Evolutionary conservation across 2,888 invertebrate species (phyloP), one percentile per base, ranked within the genome.

Genomic region (Mechanitis mazaeus): DNA sequence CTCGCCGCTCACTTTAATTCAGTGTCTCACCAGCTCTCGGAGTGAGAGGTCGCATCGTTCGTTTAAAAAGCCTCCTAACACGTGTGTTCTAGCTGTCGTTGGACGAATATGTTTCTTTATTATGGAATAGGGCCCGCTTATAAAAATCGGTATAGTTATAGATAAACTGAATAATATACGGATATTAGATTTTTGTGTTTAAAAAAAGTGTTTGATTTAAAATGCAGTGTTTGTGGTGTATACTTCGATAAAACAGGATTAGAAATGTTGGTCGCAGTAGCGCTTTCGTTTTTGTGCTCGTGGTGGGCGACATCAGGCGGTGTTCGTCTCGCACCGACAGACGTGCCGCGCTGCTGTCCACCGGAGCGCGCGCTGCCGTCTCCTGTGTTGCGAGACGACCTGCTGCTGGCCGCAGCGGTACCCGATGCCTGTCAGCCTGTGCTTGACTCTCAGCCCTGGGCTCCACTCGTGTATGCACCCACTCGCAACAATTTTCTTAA

Each of bases 401-500:
- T 91, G 89, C 56, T 91, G 92, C 74, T 82, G 83, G 67, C 78
- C 91, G 66, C 82, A 81, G 66, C 76, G 73, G 63, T 78, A 74
- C 70, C 56, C 81, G 85, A 75, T 69, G 70, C 57, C 67, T 75
- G 50, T 28, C 71, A 67, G 12, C 75, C 79, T 3, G 76, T 75
- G 45, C 74, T 75, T 5, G 72, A 69, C 12, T 75, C 79, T 2
- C 75, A 75, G 28, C 67, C 76, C 2, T 94, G 93, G 92, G 79
- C 88, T 50, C 93, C 94, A 5, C 78, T 87, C 2, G 88, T 94
- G 47, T 94, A 91, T 75, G 91, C 93, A 45, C 91, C 92, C 2
- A 78, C 79, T 31, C 82, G 81, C 20, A 76, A 78, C 28, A 72
- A 68, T 0, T 84, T 91, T 71, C 81, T 91, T 59, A 73, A 78